Evolutionary conservation across 1,140 invertebrate species (phyloP), one percentile per base, ranked within the genome.

Genomic region (Anastrepha ludens): DNA sequence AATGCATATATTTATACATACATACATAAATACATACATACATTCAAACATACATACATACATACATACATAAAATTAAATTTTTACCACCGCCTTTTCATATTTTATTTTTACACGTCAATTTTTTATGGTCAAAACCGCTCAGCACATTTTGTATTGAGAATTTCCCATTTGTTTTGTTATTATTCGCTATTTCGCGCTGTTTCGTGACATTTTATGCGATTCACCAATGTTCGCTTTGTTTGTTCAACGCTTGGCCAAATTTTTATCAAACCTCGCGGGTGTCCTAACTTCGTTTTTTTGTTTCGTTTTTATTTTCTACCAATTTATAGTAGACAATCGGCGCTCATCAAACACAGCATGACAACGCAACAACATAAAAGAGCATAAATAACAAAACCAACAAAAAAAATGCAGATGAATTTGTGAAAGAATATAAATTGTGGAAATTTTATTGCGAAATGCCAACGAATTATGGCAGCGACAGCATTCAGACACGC

Each of bases 201-300:
- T 74, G 70, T 74, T 74, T 50, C 70, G 70, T 74, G 70, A 74
- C 70, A 74, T 74, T 74, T 74, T 29, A 74, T 74, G 70, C 44
- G 6, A 47, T 47, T 44, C 41, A 13, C 39, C 6, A 29, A 47
- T 74, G 55, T 64, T 15, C 44, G 70, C 70, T 29, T 29, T 74
- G 70, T 74, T 47, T 74, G 70, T 29, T 11, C 70, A 50, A 47
- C 47, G 70, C 70, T 50, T 74, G 44, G 41, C 5, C 29, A 29
- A 29, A 29, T 81, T 81, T 55, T 58, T 50, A 20, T 55, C 74
- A 81, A 55, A 55, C 74, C 74, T 81, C 74, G 47, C 47, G 74
- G 74, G 74, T 81, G 74, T 81, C 50, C 74, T 81, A 81, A 50
- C 74, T 81, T 81, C 55, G 9, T 81, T 6, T 13, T 50, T 81